These are phyloP conservation scores for Setipinna tenuifilis DNA, from an alignment of 2,797 vertebrate species.

Conservation along the genomic window DNA sequence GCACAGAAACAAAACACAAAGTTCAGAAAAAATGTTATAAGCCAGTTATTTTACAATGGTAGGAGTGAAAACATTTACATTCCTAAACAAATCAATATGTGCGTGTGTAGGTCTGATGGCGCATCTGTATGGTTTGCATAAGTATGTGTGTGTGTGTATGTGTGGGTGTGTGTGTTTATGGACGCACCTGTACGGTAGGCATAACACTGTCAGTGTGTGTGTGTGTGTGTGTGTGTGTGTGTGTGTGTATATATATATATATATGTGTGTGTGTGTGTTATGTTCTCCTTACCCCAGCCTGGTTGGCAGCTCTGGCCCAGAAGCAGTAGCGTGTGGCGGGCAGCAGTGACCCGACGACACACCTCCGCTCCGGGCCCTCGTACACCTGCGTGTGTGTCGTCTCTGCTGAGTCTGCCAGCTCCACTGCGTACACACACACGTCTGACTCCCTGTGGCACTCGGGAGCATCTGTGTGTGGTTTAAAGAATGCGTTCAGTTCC, in stretches of 20 bases:
- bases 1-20: neutral
- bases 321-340: slow-evolving; percentile 71
- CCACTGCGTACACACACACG: slow-evolving; percentile 65
- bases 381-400: slow-evolving; percentile 62
- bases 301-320: slow-evolving; percentile 74
- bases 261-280: neutral
- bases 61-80: too few relatives aligned
- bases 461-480: slow-evolving; percentile 63
- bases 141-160: too few relatives aligned
- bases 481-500: neutral
- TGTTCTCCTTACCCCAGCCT: slow-evolving; percentile 62
- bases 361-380: slow-evolving; percentile 62
- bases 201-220: neutral
- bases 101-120: neutral
- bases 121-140: too few relatives aligned
- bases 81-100: neutral
- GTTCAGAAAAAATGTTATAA: neutral
- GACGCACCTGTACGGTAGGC: too few relatives aligned
- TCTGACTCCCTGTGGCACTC: slow-evolving; percentile 66
- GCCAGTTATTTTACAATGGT: too few relatives aligned
- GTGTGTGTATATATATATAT: too few relatives aligned
- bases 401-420: slow-evolving; percentile 63
- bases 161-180: neutral
- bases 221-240: too few relatives aligned
- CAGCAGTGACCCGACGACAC: slow-evolving; percentile 65